Conservation (phyloP, 2,797 vertebrate species). For the Tolypeutes matacus region DNA sequence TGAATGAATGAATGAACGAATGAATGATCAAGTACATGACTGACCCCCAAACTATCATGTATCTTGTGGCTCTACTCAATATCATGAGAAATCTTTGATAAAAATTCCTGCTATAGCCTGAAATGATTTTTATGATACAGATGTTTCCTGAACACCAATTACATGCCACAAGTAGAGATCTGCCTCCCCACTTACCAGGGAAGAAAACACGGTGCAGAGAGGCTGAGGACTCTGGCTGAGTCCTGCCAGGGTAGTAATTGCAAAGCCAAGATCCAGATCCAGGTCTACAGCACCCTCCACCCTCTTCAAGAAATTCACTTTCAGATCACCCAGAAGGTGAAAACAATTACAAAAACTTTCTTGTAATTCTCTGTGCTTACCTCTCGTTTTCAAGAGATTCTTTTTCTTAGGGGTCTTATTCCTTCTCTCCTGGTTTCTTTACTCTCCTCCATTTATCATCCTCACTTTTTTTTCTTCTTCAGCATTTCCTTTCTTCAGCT, state of each 20-base stretch:
- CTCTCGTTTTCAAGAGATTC: rapidly evolving
- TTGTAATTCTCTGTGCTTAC: not conserved
- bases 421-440: not conserved
- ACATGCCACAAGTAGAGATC: not conserved
- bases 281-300: rapidly evolving
- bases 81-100: not conserved
- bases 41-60: not conserved
- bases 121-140: not conserved
- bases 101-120: not conserved
- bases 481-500: not conserved
- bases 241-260: not conserved
- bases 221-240: not conserved
- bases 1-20: not conserved
- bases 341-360: not conserved
- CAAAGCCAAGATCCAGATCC: not conserved
- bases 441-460: not conserved
- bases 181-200: not conserved
- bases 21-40: not conserved
- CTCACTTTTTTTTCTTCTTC: not conserved
- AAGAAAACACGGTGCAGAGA: not conserved
- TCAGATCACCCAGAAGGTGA: not conserved
- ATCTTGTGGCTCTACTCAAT: not conserved
- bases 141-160: not conserved
- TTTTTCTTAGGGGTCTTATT: not conserved
- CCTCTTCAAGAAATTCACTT: not conserved